These are phyloP conservation scores for Ferrisia virgata DNA, from an alignment of 2,888 invertebrate species.

Conservation along the genomic window DNA sequence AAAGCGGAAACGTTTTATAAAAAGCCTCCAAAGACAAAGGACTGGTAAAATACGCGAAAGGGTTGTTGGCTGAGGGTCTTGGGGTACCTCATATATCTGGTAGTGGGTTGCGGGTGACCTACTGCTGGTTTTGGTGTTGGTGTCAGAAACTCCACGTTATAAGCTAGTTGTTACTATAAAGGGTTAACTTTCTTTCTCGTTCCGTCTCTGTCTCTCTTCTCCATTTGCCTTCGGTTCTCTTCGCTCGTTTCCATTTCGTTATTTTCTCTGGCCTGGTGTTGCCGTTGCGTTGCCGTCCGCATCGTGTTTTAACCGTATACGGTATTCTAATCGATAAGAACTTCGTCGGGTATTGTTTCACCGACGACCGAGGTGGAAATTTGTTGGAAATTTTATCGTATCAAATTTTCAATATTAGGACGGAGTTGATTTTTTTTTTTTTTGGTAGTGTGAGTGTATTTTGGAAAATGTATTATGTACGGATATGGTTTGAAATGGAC, in stretches of 20 bases:
- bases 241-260: neutral
- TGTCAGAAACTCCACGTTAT: conserved; percentile 46
- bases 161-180: conserved; percentile 45
- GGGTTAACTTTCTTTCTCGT: conserved; percentile 31
- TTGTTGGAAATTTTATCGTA: neutral
- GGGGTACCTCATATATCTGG: conserved; percentile 46
- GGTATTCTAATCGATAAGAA: conserved; percentile 39
- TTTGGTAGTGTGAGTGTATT: no score
- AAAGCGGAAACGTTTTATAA: conserved; percentile 39
- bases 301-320: conserved; percentile 2
- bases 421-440: neutral
- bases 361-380: neutral
- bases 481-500: no score
- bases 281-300: neutral
- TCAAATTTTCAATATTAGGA: no score
- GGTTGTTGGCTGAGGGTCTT: conserved; percentile 44
- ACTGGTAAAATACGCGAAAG: conserved; percentile 36
- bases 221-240: neutral
- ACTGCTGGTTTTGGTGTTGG: conserved; percentile 45
- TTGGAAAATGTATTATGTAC: no score
- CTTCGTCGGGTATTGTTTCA: conserved; percentile 1
- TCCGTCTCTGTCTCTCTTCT: neutral
- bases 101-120: conserved; percentile 45
- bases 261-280: neutral
- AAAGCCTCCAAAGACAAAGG: conserved; percentile 43